Evolutionary conservation across 2,888 invertebrate genomes (phyloP), one percentile per base, ranked within the genome.

Genomic region (Dasysyrphus tricinctus): DNA sequence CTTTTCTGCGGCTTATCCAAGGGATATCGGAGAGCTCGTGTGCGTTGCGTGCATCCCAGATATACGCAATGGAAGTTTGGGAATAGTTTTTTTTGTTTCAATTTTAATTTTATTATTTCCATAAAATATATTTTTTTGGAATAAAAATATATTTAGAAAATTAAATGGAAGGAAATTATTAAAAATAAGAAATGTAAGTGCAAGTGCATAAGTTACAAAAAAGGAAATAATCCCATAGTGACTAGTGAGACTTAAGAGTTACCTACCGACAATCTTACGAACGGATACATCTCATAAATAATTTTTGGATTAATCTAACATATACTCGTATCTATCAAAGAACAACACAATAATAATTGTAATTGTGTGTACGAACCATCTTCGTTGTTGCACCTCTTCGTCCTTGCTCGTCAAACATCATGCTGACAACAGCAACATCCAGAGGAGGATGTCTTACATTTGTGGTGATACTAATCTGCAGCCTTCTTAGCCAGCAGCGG

Each of bases 231-330:
- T 56, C 37, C 19, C 54, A 24, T 24, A 44, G 79, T 70, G 70
- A 69, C 74, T 47, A 76, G 84, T 81, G 81, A 67, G 80, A 76
- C 61, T 74, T 51, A 34, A 29, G 3, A 44, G 9, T 47, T 44
- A 65, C 16, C 24, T 24, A 24, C 3, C 61, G 61, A 63, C 61
- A 72, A 56, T 83, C 42, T 9, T 9, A 44, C 29, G 8, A 61
- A 81, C 81, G 85, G 77, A 81, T 85, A 81, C 79, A 69, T 29
- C 67, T 54, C 37, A 42, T 57, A 70, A 61, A 49, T 59, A 59
- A 47, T 67, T 63, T 61, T 83, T 83, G 83, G 83, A 83, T 83
- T 83, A 79, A 83, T 65, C 63, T 47, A 63, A 70, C 56, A 75
- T 24, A 61, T 11, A 59, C 5, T 1, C 14, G 63, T 42, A 61